Evolutionary conservation across 2,888 invertebrate species (phyloP).

Genomic region (Beris chalybata): DNA sequence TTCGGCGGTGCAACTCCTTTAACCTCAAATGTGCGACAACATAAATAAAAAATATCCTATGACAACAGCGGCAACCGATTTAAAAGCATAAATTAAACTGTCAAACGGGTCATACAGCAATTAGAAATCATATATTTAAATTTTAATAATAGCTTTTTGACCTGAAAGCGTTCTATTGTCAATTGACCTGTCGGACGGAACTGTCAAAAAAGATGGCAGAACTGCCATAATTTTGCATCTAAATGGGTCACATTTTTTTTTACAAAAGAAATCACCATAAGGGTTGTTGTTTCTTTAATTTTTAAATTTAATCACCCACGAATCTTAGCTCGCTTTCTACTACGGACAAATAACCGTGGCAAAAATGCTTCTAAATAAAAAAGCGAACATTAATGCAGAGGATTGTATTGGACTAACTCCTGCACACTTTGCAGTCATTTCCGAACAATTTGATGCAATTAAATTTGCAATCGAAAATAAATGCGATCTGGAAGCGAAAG

Average conservation of each 20-base stretch:
- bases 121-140: no score
- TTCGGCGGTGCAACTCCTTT: no score
- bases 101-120: no score
- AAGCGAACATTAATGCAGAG: constrained; percentile 50
- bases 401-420: constrained; percentile 53
- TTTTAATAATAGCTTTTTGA: neutral
- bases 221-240: no score
- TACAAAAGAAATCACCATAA: no score
- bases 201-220: no score
- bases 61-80: no score
- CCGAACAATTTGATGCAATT: constrained; percentile 51
- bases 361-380: constrained; percentile 52
- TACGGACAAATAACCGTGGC: constrained; percentile 51
- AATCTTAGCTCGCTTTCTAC: constrained; percentile 50
- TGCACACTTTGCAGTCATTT: constrained; percentile 54
- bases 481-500: constrained; percentile 50
- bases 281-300: neutral
- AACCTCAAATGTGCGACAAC: neutral
- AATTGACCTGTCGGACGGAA: no score
- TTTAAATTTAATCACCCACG: no score
- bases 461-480: constrained; percentile 51
- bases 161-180: no score
- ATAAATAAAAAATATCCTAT: neutral
- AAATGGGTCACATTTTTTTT: no score
- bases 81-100: no score